Evolutionary conservation across 2,797 vertebrate genomes (phyloP).

Genomic region (Peromyscus eremicus): DNA sequence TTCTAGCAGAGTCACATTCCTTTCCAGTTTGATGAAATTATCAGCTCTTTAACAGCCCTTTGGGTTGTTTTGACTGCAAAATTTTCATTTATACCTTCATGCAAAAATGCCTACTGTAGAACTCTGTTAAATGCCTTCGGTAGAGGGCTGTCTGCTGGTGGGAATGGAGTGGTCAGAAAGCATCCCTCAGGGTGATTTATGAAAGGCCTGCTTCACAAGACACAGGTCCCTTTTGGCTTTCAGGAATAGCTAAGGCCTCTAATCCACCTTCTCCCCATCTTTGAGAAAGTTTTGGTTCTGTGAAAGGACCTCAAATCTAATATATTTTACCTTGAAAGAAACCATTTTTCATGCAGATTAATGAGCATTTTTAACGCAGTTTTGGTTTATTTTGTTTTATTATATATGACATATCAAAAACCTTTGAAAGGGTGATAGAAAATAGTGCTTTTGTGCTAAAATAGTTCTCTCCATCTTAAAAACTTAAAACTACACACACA

Average conservation of each 20-base stretch:
- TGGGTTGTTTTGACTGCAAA: constrained; percentile 70
- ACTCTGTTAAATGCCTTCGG: not conserved
- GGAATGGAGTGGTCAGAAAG: not conserved
- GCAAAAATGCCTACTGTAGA: constrained; percentile 40
- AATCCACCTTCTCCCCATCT: not conserved
- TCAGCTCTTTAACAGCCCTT: constrained; percentile 81
- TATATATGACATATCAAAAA: not conserved
- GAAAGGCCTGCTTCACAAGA: not conserved
- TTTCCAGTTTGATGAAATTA: constrained; percentile 80
- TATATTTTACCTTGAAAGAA: constrained; percentile 38
- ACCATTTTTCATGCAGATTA: not conserved
- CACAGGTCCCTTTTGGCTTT: not conserved
- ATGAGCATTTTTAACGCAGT: not conserved
- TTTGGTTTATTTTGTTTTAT: constrained; percentile 43
- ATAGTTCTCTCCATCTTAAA: not conserved
- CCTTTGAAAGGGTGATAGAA: constrained; percentile 31
- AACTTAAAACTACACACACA: not conserved
- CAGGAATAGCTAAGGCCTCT: not conserved
- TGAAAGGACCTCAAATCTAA: constrained; percentile 12
- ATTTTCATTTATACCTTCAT: constrained; percentile 80
- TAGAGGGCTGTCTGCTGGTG: not conserved
- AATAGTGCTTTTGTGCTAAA: constrained; percentile 35
- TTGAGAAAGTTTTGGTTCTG: constrained; percentile 23
- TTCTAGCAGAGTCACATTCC: constrained; percentile 63
- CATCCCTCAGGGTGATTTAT: not conserved